Conservation (phyloP, 1,140 invertebrate genomes). For the Lasioglossum baleicum region DNA sequence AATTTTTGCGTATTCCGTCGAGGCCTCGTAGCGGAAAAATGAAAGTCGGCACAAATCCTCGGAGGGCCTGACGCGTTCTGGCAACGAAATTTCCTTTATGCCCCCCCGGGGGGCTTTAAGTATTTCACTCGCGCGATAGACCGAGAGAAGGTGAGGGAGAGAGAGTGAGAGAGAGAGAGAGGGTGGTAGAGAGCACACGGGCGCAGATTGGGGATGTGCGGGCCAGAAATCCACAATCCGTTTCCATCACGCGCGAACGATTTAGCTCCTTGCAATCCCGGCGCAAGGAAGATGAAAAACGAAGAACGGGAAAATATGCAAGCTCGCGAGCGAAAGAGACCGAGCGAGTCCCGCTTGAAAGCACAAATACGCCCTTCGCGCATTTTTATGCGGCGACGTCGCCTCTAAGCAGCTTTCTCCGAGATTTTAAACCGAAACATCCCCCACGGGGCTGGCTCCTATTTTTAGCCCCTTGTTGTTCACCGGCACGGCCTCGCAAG, state of each 20-base stretch:
- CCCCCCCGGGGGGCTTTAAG: slow-evolving; percentile 64
- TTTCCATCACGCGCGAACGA: slow-evolving; percentile 72
- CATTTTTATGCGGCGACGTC: slow-evolving; percentile 68
- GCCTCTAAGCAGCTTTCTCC: slow-evolving; percentile 76
- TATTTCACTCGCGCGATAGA: slow-evolving; percentile 55
- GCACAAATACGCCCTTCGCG: slow-evolving; percentile 60
- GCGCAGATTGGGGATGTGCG: slow-evolving; percentile 66
- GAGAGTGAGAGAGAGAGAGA: slow-evolving; percentile 16
- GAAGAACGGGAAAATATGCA: slow-evolving; percentile 45
- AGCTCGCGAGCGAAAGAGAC: slow-evolving; percentile 24
- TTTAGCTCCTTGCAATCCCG: slow-evolving; percentile 71
- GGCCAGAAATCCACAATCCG: slow-evolving; percentile 73
- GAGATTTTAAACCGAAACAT: slow-evolving; percentile 73
- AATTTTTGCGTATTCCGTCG: slow-evolving; percentile 1
- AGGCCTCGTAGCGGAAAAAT: slow-evolving; percentile 46
- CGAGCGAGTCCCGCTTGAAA: slow-evolving; percentile 59
- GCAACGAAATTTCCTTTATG: slow-evolving; percentile 61
- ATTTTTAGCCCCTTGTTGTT: slow-evolving; percentile 38
- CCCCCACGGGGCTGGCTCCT: slow-evolving; percentile 63
- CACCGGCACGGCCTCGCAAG: background rate
- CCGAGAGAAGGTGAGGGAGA: background rate
- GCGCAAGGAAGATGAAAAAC: slow-evolving; percentile 54
- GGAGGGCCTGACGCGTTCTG: slow-evolving; percentile 53
- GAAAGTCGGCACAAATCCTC: slow-evolving; percentile 65
- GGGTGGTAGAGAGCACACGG: slow-evolving; percentile 14